Conservation (phyloP, 2,888 invertebrate species). For the Lycocerus yunnanus region DNA sequence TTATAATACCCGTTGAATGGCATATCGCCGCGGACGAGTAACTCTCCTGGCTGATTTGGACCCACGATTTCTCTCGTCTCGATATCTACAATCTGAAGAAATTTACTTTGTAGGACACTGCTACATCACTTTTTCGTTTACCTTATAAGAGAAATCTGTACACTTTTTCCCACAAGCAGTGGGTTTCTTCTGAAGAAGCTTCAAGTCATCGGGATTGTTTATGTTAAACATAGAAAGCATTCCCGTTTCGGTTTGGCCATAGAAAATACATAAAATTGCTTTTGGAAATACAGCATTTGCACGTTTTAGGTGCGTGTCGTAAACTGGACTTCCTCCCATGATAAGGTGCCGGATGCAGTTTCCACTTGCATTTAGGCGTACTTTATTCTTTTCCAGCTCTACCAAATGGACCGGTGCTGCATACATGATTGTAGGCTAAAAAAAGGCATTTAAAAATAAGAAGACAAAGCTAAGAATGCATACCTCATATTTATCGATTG, state of each 20-base stretch:
- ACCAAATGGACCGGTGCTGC: neutral
- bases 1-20: conserved; percentile 56
- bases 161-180: neutral
- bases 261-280: conserved; percentile 35
- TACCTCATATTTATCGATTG: neutral
- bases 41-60: conserved; percentile 58
- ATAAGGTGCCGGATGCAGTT: conserved; percentile 9
- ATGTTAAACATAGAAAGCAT: neutral
- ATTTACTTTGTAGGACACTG: neutral
- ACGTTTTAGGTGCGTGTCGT: conserved; percentile 18
- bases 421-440: neutral
- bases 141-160: neutral
- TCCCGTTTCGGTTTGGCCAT: conserved; percentile 16
- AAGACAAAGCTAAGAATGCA: too few relatives aligned
- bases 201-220: neutral
- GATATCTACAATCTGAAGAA: neutral
- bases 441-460: too few relatives aligned
- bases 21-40: conserved; percentile 55
- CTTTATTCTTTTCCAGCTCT: neutral
- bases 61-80: conserved; percentile 55
- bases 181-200: neutral
- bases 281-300: conserved; percentile 40
- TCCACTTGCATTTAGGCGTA: neutral
- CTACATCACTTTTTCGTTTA: neutral
- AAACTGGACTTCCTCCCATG: conserved; percentile 31